Evolutionary conservation across 2,797 vertebrate genomes (phyloP), one percentile per base, ranked within the genome.

Genomic region (Kryptolebias ocellatus): DNA sequence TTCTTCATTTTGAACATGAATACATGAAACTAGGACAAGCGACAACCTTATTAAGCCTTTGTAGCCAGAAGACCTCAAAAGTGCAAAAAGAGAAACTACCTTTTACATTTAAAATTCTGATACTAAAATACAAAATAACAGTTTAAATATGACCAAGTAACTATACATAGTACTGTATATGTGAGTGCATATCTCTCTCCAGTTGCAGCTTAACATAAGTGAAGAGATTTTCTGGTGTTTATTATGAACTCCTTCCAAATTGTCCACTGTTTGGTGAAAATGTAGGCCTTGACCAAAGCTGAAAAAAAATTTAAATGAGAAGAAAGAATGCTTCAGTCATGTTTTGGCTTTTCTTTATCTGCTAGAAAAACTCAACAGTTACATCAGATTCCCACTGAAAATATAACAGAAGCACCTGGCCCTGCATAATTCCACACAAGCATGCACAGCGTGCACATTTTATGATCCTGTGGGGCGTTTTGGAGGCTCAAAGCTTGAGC

Each of bases 401-500:
- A 59, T 27, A 14, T 7, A 51, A 14, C 18, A 20, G n/a, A 1
- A 9, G 54, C 20, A 17, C 57, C 51, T 54, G 70, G 17, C 29
- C 10, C 8, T 49, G 27, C 5, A 16, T 47, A 60, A 54, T 28
- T 67, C 53, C 5, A 5, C 52, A 63, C 28, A 31, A 50, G 44
- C 29, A 28, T 10, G 14, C 2, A 6, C n/a, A 16, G 11, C 37
- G 53, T 45, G 17, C 44, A 50, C 28, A 10, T 11, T 44, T 67
- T 59, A 55, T 46, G 16, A 52, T 39, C 42, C 15, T 8, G 56
- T 14, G 37, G 29, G 46, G 45, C 37, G 8, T 16, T 9, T 52
- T 51, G 3, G 17, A 58, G 60, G 60, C 28, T 67, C 20, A 27
- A 49, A 53, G 57, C 50, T 53, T 47, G 27, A 44, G 39, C 27